Percentiles rank a stretch among this genome's conserved stretches.
Evolutionary conservation across 2,797 vertebrate species (phyloP).

Genomic region (Ctenosaura bakeri): DNA sequence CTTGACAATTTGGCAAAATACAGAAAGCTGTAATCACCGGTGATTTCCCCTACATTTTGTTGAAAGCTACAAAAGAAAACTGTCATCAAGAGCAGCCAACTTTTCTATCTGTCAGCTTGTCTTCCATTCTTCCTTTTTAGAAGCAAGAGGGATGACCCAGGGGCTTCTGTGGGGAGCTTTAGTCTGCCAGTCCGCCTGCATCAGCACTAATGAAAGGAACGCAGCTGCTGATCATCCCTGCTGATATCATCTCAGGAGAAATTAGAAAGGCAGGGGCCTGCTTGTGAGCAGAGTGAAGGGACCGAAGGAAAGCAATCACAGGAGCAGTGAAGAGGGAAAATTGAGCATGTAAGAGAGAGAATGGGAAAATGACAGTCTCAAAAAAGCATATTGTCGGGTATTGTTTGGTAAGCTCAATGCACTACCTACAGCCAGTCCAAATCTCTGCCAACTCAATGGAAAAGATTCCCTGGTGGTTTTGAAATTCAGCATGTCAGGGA

Average conservation of each 20-base stretch:
- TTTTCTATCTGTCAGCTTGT: constrained; percentile 2
- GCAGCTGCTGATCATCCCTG: constrained; percentile 52
- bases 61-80: not conserved
- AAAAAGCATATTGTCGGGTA: constrained; percentile 51
- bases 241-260: constrained; percentile 61
- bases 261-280: constrained; percentile 54
- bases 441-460: not conserved
- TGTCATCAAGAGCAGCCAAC: not conserved
- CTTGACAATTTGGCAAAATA: constrained; percentile 18
- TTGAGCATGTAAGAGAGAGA: constrained; percentile 30
- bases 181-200: constrained; percentile 34
- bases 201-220: constrained; percentile 60
- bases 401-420: not conserved
- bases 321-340: constrained; percentile 54
- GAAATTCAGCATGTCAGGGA: not conserved
- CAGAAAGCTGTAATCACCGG: not conserved
- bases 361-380: not conserved
- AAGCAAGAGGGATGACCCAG: not conserved
- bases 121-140: not conserved
- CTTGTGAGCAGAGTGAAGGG: constrained; percentile 49
- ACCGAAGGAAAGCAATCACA: constrained; percentile 56
- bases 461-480: not conserved
- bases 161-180: not conserved
- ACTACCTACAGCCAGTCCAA: not conserved
- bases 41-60: not conserved